Base-by-base conservation (phyloP, 2,888 invertebrate species). In the Caenorhabditis macrosperma region DNA sequence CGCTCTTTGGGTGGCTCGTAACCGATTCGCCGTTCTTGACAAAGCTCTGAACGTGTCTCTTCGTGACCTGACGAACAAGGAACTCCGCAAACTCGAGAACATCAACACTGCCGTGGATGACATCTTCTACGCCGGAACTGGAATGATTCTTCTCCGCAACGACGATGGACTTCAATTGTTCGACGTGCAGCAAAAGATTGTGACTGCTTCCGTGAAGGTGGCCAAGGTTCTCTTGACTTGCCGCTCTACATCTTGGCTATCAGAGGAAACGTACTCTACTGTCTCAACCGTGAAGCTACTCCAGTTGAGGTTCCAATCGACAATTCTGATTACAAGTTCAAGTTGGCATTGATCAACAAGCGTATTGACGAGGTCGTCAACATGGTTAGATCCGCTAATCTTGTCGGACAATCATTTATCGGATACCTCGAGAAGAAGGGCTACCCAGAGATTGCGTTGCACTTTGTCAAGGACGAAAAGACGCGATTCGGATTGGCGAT, bases 351-450 rank as follows among this genome's bases (percentile, higher is more conserved):
- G 33, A 96, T 99, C 81, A 96, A 97, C 87, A 94, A 97, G 9
- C 95, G 96, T 90, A 97, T 97, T 90, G 97, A 97, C 90, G 96
- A 97, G 91, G 89, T 93, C 6, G 90, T 94, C 78, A 93, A 93
- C 89, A 99, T 98, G 96, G 98, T 99, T 28, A 94, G 96, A 50
- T 82, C 79, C 78, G 95, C 97, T 10, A 95, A 97, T 88, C 93
- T 99, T 0, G 97, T 99, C 12, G 99, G 99, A 0, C 99, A 99
- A 92, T 96, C 97, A 71, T 99, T 99, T 89, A 99, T 99, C 89
- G 96, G 98, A 0, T 99, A 99, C 91, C 92, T 99, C 75, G 98
- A 99, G 91, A 96, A 97, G 92, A 99, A 99, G 92, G 90, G 98
- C 1, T 99, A 98, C 91, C 98, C 99, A 0, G 98, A 99, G 92